Base-by-base conservation (phyloP, 1,140 invertebrate species). In the Bombus waltoni region DNA sequence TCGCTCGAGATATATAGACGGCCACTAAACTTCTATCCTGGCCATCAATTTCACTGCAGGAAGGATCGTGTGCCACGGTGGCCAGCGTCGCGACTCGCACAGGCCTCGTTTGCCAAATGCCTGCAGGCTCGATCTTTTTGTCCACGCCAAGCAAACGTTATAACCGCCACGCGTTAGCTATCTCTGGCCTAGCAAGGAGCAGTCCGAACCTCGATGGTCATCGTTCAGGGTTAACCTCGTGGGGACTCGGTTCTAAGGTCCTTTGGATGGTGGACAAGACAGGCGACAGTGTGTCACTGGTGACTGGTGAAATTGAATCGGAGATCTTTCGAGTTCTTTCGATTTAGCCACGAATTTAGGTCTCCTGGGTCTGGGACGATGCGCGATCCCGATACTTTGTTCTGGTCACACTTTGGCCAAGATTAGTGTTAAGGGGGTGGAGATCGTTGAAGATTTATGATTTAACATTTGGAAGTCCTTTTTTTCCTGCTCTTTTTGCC, bases 11-110 rank as follows among this genome's bases (percentile, higher is more conserved):
- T 91, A 92, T 92, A 92, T 92, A 88, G 91, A 71, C 68, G 84
- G 73, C 79, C 91, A 90, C 91, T 92, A 92, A 92, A 92, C 91
- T 92, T 92, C 90, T 92, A 90, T 92, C 88, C 90, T 91, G 89
- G 83, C 89, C 91, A 92, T 92, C 91, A 92, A 92, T 92, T 92
- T 90, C 84, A 72, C 59, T 80, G 86, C 83, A 83, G 83, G 90
- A 89, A n/a, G 89, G 89, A 91, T 89, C 91, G 91, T 83, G 86
- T 47, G 84, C 88, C 59, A 62, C 59, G 82, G 8, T 83, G 76
- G 81, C 73, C 88, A 68, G 1, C 32, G 65, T 35, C n/a, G 87
- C 90, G 86, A 88, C 90, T 85, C 59, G 35, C 66, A 68, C 82
- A 68, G 65, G 40, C 80, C 80, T 85, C 87, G 84, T 85, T 87